Evolutionary conservation across 2,113 vertebrate species (phyloP), one percentile per base, ranked within the genome.

Genomic region (Carassius gibelio): DNA sequence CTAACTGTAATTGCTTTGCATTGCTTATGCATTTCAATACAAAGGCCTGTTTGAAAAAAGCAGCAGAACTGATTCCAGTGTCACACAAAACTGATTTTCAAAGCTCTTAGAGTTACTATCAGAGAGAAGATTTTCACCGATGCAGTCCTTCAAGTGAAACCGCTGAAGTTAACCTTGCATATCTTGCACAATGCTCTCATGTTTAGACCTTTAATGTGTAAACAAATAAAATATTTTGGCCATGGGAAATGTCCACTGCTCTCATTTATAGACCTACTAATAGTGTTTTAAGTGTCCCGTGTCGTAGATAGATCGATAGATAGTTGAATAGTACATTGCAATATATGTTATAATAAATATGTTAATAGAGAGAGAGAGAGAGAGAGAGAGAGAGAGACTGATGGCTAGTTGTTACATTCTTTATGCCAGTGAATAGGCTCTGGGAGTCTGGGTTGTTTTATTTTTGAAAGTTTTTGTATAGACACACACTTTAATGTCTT

Each of bases 141-240:
- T 42, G 55, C 11, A 45, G 77, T 9, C 38, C 21, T 14, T 80
- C 13, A 64, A 61, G 55, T 34, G 76, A 79, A 61, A 59, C 5
- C 4, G 1, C 23, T 21, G 5, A 19, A 59, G 76, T 38, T 78
- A 14, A 62, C 14, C 55, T 42, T 42, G 8, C 42, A 42, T 42
- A 45, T 14, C 14, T 79, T 79, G 34, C 9, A n/a, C 34, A 79
- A 42, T 59, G 19, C 55, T 59, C 55, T 59, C 55, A 21, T 21
- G 55, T 42, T 79, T 34, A 62, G 57, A 61, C 76, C 76, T 38
- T 38, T 38, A 42, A 42, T 42, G 7, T 62, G 76, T 62, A 79
- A 62, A 79, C 76, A 61, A 62, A 64, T 8, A 42, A 23, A 52
- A 52, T 48, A 48, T 38, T 38, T 38, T 38, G 38, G 42, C 42